Conservation (phyloP, 2,888 invertebrate species). For the Stegophylla sp. region DNA sequence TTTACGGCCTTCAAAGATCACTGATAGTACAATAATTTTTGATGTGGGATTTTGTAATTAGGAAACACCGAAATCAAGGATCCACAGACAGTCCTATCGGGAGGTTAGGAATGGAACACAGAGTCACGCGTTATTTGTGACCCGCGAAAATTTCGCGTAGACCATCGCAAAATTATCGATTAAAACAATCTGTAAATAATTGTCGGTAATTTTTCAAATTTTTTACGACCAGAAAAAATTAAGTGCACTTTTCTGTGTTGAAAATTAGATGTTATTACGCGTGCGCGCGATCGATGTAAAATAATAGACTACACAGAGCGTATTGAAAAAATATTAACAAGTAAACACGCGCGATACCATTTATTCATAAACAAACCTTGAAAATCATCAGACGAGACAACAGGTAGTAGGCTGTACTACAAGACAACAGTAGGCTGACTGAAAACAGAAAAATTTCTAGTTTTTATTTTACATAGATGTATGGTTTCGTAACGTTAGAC, state of each 20-base stretch:
- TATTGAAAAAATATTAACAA: neutral
- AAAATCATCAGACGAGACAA: neutral
- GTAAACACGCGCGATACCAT: neutral
- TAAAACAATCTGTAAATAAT: too few relatives aligned
- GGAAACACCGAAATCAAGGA: neutral
- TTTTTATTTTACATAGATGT: too few relatives aligned
- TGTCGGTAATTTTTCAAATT: too few relatives aligned
- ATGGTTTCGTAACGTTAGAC: neutral
- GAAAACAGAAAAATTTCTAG: neutral
- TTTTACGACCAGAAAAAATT: too few relatives aligned
- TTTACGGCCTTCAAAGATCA: constrained; percentile 7
- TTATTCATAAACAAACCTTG: constrained; percentile 22
- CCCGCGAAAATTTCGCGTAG: too few relatives aligned
- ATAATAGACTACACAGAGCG: too few relatives aligned
- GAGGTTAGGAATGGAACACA: too few relatives aligned
- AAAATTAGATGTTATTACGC: neutral
- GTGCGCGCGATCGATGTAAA: neutral
- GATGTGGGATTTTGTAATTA: constrained; percentile 3
- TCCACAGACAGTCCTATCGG: neutral
- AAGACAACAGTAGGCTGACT: neutral
- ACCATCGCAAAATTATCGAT: too few relatives aligned
- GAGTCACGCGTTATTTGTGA: too few relatives aligned
- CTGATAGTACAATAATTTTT: neutral
- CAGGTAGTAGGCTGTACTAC: neutral
- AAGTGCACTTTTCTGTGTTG: too few relatives aligned